A percentile compares a stretch with the other conserved stretches of the same genome.
Conservation (phyloP, 2,797 vertebrate genomes). For the Rhinoraja longicauda region DNA sequence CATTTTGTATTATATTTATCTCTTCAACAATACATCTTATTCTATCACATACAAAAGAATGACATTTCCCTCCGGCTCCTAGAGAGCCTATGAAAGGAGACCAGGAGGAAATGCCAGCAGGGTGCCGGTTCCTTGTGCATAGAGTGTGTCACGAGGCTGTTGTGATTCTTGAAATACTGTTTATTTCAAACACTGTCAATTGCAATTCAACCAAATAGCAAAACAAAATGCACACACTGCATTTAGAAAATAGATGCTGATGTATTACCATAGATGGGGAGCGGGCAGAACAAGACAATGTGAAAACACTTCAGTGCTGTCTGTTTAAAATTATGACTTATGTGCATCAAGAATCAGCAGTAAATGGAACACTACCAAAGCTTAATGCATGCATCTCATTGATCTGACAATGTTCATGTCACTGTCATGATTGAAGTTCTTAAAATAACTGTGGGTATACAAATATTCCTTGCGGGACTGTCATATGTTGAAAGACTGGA, state of each 20-base stretch:
- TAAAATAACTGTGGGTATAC: neutral
- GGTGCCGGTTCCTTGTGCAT: neutral
- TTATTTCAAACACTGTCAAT: neutral
- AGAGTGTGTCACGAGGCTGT: neutral
- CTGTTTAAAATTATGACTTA: too few relatives aligned
- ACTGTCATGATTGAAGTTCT: neutral
- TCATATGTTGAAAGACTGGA: too few relatives aligned
- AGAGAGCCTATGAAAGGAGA: neutral
- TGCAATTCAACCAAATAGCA: neutral
- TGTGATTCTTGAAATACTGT: neutral
- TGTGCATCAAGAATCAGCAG: neutral
- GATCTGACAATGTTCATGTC: neutral
- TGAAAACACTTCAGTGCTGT: neutral
- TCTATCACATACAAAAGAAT: neutral
- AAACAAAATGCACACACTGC: neutral
- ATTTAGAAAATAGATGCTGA: neutral
- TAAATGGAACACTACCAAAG: neutral
- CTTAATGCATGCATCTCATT: neutral
- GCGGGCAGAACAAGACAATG: neutral
- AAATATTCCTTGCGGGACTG: neutral
- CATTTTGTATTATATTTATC: neutral
- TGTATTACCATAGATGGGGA: too few relatives aligned
- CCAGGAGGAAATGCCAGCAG: neutral
- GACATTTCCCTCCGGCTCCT: neutral
- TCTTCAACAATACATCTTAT: neutral